phyloP scores from a whole-genome alignment of 2,797 vertebrate genomes.

The Margarornis squamiger region DNA sequence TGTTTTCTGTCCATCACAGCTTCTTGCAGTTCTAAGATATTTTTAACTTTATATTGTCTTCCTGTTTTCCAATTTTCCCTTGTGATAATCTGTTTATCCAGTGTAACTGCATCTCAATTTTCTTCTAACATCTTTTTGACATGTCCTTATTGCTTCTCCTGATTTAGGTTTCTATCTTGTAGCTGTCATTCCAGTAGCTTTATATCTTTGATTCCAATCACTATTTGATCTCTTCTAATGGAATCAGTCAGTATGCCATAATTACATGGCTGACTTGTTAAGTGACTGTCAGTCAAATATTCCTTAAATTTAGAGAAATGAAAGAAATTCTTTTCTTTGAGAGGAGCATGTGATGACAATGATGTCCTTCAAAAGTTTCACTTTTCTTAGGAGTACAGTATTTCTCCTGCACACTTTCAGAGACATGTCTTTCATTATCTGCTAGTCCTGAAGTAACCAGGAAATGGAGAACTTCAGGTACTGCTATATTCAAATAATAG shows the following conservation, averaged over 20 bases:
- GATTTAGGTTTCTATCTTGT: constrained; percentile 22
- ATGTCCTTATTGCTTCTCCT: background rate
- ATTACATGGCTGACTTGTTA: background rate
- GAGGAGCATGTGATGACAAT: background rate
- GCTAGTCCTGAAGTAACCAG: background rate
- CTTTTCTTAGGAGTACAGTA: background rate
- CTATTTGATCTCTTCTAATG: constrained; percentile 38
- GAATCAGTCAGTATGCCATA: constrained; percentile 34
- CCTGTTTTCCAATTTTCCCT: background rate
- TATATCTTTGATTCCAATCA: constrained; percentile 34
- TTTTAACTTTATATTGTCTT: background rate
- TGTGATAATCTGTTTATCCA: background rate
- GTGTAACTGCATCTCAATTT: background rate
- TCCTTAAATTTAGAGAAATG: constrained; percentile 3
- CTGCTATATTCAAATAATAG: background rate
- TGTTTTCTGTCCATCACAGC: background rate
- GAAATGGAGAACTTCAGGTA: background rate
- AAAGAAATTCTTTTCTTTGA: constrained; percentile 15
- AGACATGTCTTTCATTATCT: background rate
- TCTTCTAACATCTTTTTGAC: constrained; percentile 9
- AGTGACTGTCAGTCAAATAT: constrained; percentile 34
- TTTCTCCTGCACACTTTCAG: background rate
- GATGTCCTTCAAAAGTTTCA: constrained; percentile 10
- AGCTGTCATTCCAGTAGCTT: constrained; percentile 3
- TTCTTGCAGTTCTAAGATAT: background rate